These are phyloP conservation scores for Drosophila fungiperda DNA, from an alignment of 2,888 invertebrate genomes.

Conservation along the genomic window DNA sequence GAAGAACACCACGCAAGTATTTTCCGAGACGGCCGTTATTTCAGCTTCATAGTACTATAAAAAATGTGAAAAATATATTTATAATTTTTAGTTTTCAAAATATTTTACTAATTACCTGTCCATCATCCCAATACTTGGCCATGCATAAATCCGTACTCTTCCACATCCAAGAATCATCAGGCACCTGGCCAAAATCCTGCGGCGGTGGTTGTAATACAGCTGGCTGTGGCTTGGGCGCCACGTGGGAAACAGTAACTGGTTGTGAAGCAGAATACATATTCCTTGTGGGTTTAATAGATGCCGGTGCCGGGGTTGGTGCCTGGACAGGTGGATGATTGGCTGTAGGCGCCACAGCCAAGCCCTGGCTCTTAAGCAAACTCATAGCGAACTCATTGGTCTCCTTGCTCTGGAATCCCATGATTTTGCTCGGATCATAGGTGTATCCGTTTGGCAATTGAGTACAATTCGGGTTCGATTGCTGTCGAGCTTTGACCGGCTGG, in stretches of 20 bases:
- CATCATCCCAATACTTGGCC: conserved; percentile 97
- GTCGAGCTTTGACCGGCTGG: conserved; percentile 62
- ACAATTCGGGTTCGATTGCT: conserved; percentile 55
- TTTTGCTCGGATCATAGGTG: conserved; percentile 84
- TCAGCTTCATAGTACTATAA: conserved; percentile 92
- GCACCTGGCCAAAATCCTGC: conserved; percentile 78
- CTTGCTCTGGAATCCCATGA: conserved; percentile 85
- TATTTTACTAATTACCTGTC: conserved; percentile 87
- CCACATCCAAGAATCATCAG: conserved; percentile 87
- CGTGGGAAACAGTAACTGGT: conserved; percentile 4
- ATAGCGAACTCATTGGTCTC: conserved; percentile 85
- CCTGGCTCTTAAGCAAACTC: conserved; percentile 84
- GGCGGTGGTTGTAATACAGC: conserved; percentile 32
- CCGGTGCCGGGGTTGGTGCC: conserved; percentile 10
- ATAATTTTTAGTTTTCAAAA: neutral
- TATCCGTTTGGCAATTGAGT: conserved; percentile 81
- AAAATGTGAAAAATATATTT: neutral
- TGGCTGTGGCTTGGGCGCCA: conserved; percentile 44
- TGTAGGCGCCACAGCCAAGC: conserved; percentile 60
- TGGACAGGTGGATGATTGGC: conserved; percentile 37
- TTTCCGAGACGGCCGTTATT: conserved; percentile 92
- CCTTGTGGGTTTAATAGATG: conserved; percentile 11
- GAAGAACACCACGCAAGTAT: conserved; percentile 94
- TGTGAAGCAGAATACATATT: conserved; percentile 14
- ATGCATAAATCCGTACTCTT: conserved; percentile 93